Evolutionary conservation across 1,140 invertebrate species (phyloP).

Genomic region (Drosophila seguyi): DNA sequence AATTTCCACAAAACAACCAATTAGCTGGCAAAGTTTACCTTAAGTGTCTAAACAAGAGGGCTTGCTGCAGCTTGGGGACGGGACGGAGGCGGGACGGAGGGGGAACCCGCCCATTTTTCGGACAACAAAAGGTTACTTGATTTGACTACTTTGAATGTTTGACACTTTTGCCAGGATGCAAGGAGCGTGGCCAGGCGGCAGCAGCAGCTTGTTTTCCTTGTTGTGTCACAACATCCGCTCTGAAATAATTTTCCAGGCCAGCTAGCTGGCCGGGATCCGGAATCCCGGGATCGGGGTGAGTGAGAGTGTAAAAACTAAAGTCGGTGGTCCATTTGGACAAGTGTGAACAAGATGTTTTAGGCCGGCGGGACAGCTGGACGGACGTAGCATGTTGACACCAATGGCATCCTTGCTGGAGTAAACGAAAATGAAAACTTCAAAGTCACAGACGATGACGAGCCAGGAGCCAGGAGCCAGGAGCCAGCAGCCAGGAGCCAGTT

Average conservation of each 20-base stretch:
- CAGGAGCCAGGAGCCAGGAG: background rate
- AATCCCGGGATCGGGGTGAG: background rate
- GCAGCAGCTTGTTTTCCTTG: conserved; percentile 77
- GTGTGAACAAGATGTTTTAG: conserved; percentile 83
- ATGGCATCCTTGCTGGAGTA: conserved; percentile 60
- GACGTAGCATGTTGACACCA: conserved; percentile 67
- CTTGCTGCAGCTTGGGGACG: conserved; percentile 1
- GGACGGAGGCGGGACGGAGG: background rate
- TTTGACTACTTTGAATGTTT: conserved; percentile 85
- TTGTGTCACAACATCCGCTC: conserved; percentile 76
- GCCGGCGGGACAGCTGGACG: conserved; percentile 69
- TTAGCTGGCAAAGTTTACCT: conserved; percentile 85
- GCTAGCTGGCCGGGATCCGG: conserved; percentile 4
- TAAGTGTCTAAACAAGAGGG: conserved; percentile 82
- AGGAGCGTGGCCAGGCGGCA: conserved; percentile 4
- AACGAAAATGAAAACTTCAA: conserved; percentile 64
- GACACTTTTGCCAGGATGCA: conserved; percentile 73
- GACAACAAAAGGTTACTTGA: conserved; percentile 84
- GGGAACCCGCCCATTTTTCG: conserved; percentile 3
- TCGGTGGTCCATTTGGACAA: conserved; percentile 72
- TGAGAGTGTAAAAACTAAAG: conserved; percentile 32
- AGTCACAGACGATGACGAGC: conserved; percentile 53
- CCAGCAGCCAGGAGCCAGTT: background rate
- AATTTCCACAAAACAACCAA: conserved; percentile 85
- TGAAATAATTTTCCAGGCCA: conserved; percentile 72